phyloP scores from a whole-genome alignment of 1,140 invertebrate genomes.

The Berghia stephanieae region DNA sequence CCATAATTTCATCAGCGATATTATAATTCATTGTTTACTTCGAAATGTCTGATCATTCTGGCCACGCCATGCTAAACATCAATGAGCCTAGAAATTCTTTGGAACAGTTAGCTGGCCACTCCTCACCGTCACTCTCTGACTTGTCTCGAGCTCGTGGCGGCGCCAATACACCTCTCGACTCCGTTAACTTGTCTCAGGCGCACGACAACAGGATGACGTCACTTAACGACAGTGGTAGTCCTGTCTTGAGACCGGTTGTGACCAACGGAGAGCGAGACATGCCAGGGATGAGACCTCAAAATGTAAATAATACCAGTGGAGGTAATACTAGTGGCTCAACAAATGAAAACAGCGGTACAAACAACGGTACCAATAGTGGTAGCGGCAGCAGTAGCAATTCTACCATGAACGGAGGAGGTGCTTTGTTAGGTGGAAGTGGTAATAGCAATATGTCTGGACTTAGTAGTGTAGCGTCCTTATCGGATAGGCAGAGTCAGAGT shows the following conservation, averaged over 20 bases:
- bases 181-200: neutral
- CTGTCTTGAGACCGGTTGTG: neutral
- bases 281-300: no score
- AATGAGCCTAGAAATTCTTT: conserved; percentile 18
- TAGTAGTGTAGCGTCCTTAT: neutral
- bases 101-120: conserved; percentile 26
- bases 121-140: conserved; percentile 11
- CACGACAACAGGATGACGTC: conserved; percentile 9
- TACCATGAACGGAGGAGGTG: no score
- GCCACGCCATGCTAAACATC: conserved; percentile 20
- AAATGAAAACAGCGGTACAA: no score
- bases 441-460: conserved; percentile 24
- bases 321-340: no score
- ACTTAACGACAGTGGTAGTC: neutral
- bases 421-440: no score
- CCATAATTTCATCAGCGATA: no score
- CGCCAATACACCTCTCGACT: neutral
- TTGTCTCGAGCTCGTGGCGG: neutral
- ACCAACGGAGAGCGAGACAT: no score
- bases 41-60: conserved; percentile 25
- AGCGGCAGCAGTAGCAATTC: no score
- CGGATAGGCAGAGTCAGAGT: conserved; percentile 18
- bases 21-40: no score
- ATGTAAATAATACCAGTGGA: no score
- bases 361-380: no score